A percentile compares a stretch with the other conserved stretches of the same genome.
Conservation (phyloP, 2,888 invertebrate genomes). For the Drosophila phalerata region DNA sequence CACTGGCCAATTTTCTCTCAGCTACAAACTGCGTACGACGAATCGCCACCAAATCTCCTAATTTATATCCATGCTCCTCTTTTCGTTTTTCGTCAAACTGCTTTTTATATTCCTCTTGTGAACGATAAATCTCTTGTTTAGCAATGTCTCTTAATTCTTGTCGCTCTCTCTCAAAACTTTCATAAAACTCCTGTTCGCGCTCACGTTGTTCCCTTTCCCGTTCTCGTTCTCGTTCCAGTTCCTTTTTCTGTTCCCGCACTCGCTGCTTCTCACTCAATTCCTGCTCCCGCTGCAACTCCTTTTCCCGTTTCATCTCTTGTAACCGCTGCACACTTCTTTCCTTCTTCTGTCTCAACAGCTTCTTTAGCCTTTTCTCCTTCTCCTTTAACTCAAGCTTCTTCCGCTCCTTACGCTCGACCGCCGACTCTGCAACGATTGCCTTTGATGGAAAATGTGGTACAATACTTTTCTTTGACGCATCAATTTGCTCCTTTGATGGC, state of each 20-base stretch:
- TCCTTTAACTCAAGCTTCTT: background rate
- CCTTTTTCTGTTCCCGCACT: slow-evolving; percentile 5
- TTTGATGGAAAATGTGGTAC: background rate
- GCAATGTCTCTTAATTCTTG: no score
- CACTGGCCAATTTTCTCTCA: no score
- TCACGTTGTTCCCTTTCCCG: slow-evolving; percentile 5
- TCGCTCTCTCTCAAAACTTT: no score
- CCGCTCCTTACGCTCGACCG: background rate
- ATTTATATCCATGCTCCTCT: no score
- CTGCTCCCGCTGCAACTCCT: background rate
- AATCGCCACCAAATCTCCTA: no score
- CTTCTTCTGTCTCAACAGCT: background rate
- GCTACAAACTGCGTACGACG: no score
- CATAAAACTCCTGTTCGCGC: slow-evolving; percentile 7
- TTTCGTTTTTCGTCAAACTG: no score
- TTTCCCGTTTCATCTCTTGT: background rate
- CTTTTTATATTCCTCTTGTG: no score
- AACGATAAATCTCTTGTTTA: no score
- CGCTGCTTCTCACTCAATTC: slow-evolving; percentile 6
- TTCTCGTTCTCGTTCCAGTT: slow-evolving; percentile 3
- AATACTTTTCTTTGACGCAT: background rate
- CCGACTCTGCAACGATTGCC: background rate
- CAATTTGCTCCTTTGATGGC: slow-evolving; percentile 1
- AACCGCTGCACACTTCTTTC: slow-evolving; percentile 2
- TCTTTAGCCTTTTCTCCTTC: background rate